Evolutionary conservation across 30 jellyfish, hydroid and myxozoan species (phyloP), one percentile per base, ranked within the genome.

Genomic region (Aurelia sp.): DNA sequence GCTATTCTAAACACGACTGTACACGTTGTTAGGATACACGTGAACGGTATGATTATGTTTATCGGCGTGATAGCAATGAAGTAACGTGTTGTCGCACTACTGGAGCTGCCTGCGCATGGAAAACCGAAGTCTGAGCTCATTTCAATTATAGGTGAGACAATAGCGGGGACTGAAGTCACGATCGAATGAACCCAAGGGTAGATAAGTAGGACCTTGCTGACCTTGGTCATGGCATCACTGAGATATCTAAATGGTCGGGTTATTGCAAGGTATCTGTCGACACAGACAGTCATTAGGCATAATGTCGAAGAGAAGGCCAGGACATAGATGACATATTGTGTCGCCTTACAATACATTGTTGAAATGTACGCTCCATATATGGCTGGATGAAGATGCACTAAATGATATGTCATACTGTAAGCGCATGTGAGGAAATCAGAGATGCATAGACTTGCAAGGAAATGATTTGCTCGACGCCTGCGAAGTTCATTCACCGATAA

Each of bases 151-250:
- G 68, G 72, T 4, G 40, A 53, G 0, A 66, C 62, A 19, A 59
- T 47, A 21, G 73, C 87, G 12, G 91, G 96, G 9, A 76, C 10
- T 10, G 96, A 37, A 3, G 96, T 74, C 57, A 59, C 10, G 58
- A 78, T 15, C 22, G 96, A 77, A 27, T 75, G 90, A 4, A 78
- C 21, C 96, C 96, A 87, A 0, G 96, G 96, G 87, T 86, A 87
- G 61, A 62, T 23, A 47, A 87, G 70, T 69, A 87, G 22, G 55
- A 76, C 30, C 11, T 23, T 12, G 72, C 73, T 12, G 18, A 87
- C 13, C 37, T 51, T 76, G 18, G 44, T 63, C 67, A 66, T 59
- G 40, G 59, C 48, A 60, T 48, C 50, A 22, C 85, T 41, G 44
- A 61, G 33, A 74, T 87, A 87, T 5, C 27, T 1, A 68, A 87